Conservation (phyloP, 2,797 vertebrate genomes). For the Myoxocephalus aenaeus region DNA sequence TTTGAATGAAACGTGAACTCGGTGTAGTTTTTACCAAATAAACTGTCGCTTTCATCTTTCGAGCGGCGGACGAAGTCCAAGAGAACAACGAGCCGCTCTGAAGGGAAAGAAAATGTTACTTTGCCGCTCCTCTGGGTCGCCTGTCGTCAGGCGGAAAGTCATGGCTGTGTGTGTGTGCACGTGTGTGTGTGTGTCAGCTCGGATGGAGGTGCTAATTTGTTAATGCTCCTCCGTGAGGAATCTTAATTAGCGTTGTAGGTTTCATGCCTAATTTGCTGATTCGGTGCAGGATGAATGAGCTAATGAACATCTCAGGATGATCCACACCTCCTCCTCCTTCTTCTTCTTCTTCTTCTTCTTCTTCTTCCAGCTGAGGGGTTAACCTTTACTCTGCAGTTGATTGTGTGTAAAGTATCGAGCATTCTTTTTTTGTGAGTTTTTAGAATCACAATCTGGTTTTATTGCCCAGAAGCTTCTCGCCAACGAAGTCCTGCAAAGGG, state of each 20-base stretch:
- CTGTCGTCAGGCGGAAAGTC: too few relatives aligned
- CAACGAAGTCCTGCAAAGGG: too few relatives aligned
- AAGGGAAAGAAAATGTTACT: too few relatives aligned
- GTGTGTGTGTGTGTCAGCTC: conserved; percentile 55
- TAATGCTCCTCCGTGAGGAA: conserved; percentile 79
- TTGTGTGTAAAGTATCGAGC: conserved; percentile 54
- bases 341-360: too few relatives aligned
- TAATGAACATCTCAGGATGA: conserved; percentile 78
- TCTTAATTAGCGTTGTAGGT: conserved; percentile 84
- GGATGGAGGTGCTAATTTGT: conserved; percentile 82
- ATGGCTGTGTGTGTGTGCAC: neutral
- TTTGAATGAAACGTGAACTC: too few relatives aligned
- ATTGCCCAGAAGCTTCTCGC: too few relatives aligned
- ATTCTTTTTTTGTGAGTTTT: conserved; percentile 2
- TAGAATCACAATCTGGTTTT: too few relatives aligned
- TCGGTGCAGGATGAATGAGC: conserved; percentile 73
- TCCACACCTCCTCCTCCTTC: conserved; percentile 48
- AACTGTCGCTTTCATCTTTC: too few relatives aligned
- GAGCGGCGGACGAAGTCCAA: too few relatives aligned
- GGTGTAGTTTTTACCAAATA: too few relatives aligned
- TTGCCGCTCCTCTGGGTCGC: too few relatives aligned
- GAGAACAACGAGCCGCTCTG: too few relatives aligned
- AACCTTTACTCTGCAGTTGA: conserved; percentile 70
- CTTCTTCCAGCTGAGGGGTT: conserved; percentile 65
- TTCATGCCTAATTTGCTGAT: conserved; percentile 85